A percentile compares a stretch with the other conserved stretches of the same genome.
Conservation (phyloP, 2,888 invertebrate genomes). For the Anthrax anthrax region DNA sequence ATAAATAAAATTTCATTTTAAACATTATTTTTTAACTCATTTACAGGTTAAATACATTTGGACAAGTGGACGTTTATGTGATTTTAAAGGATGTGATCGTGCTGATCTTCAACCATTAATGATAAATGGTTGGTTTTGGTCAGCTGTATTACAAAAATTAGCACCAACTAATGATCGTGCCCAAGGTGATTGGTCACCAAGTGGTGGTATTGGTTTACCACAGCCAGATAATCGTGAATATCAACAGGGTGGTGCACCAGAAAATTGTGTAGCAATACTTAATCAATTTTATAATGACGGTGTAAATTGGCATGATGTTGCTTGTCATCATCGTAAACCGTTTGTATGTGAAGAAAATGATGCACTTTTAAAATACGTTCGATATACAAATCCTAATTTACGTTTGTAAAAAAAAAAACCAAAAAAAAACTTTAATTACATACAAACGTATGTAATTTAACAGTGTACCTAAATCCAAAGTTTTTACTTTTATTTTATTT, state of each 20-base stretch:
- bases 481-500: no score
- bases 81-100: conserved; percentile 80
- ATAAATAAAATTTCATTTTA: no score
- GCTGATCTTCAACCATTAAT: conserved; percentile 67
- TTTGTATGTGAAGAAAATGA: conserved; percentile 83
- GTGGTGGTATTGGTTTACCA: conserved; percentile 70
- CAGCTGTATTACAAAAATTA: conserved; percentile 69
- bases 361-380: conserved; percentile 69
- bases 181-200: conserved; percentile 80
- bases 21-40: no score
- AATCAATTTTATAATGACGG: conserved; percentile 88
- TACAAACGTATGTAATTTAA: no score
- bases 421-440: no score
- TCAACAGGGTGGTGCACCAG: conserved; percentile 63
- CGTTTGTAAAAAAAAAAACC: conserved; percentile 40
- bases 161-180: conserved; percentile 67
- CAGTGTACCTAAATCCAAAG: no score
- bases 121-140: conserved; percentile 88
- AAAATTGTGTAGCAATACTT: conserved; percentile 71
- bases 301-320: conserved; percentile 82
- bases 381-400: conserved; percentile 66
- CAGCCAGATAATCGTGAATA: conserved; percentile 81
- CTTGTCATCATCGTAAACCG: conserved; percentile 79
- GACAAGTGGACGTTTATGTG: conserved; percentile 80
- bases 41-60: conserved; percentile 72